Evolutionary conservation across 2,797 vertebrate genomes (phyloP).

Genomic region (Streptopelia turtur): DNA sequence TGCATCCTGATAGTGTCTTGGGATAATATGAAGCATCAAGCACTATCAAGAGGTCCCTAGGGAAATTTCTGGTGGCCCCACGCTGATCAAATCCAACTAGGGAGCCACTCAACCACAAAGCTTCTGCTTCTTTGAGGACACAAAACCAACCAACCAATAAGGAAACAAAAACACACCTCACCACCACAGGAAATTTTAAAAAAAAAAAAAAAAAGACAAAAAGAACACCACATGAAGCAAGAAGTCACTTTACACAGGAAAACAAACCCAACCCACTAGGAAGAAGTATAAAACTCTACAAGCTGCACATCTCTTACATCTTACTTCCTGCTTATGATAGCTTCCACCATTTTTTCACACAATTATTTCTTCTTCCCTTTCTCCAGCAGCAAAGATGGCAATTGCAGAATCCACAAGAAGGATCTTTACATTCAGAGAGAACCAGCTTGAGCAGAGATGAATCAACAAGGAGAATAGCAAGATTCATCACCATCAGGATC

Average conservation of each 20-base stretch:
- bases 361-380: background rate
- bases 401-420: background rate
- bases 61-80: background rate
- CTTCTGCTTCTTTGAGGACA: background rate
- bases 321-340: background rate
- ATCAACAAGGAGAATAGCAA: background rate
- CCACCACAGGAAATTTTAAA: background rate
- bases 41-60: background rate
- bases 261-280: background rate
- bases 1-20: no score
- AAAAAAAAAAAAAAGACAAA: background rate
- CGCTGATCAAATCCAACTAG: background rate
- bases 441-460: background rate
- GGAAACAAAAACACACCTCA: accelerated
- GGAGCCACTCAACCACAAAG: background rate
- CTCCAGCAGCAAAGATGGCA: background rate
- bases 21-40: background rate
- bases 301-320: background rate
- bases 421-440: background rate
- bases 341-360: background rate
- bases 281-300: background rate
- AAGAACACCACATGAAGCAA: background rate
- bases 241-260: conserved; percentile 33
- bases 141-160: background rate
- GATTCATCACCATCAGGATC: background rate